Conservation (phyloP, 2,797 vertebrate species). For the Artibeus lituratus region DNA sequence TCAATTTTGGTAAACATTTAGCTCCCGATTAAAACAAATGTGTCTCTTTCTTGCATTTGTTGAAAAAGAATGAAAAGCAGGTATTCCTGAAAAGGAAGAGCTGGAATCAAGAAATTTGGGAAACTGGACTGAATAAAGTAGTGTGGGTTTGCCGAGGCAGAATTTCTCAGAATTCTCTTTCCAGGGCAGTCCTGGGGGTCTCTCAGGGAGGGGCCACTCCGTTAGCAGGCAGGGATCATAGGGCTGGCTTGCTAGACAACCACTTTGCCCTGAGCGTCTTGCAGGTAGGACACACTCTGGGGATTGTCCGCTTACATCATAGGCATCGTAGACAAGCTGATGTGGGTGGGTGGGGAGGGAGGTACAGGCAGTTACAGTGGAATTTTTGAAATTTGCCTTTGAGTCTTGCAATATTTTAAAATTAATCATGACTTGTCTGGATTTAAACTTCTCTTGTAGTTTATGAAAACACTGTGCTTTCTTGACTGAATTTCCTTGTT, state of each 20-base stretch:
- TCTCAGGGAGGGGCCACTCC: not conserved
- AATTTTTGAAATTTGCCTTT: not conserved
- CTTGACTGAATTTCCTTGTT: not conserved
- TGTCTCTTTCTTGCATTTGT: not conserved
- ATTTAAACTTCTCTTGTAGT: not conserved
- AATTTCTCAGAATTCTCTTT: not conserved
- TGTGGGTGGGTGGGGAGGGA: not conserved
- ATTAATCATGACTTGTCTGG: not conserved
- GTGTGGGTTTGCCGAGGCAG: not conserved
- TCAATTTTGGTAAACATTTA: constrained; percentile 19
- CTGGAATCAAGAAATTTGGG: not conserved
- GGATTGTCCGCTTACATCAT: not conserved
- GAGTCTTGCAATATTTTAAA: constrained; percentile 24
- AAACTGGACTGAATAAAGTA: not conserved
- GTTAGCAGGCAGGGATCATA: not conserved
- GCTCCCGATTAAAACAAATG: not conserved
- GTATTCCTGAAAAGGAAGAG: not conserved
- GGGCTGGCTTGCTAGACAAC: not conserved
- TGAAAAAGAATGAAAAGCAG: constrained; percentile 1
- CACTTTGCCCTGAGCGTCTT: not conserved
- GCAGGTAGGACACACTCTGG: not conserved
- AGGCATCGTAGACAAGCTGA: not conserved
- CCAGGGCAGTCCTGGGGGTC: not conserved
- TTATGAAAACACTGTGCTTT: not conserved
- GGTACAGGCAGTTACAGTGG: not conserved